A percentile compares a stretch with the other conserved stretches of the same genome.
Conservation (phyloP, 2,888 invertebrate genomes). For the Trichopoda pennipes region DNA sequence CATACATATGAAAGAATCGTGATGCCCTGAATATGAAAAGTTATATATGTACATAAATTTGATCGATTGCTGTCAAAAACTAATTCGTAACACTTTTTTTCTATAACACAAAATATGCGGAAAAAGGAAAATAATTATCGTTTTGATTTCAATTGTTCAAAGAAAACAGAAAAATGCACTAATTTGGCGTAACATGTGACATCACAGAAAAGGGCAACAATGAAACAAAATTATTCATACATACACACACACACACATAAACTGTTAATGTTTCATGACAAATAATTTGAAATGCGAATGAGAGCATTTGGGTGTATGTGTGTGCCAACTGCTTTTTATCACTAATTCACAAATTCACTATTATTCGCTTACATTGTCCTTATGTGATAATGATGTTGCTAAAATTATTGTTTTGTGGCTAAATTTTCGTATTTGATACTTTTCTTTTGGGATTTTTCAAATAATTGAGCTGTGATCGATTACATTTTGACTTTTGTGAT, state of each 20-base stretch:
- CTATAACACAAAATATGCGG: background rate
- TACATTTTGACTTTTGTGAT: constrained; percentile 76
- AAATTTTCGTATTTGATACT: background rate
- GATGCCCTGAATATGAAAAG: constrained; percentile 22
- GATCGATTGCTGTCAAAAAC: constrained; percentile 69
- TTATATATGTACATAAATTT: constrained; percentile 39
- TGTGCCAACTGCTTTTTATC: constrained; percentile 36
- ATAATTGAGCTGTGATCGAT: constrained; percentile 79
- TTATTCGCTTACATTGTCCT: too few species aligned
- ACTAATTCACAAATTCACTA: constrained; percentile 25
- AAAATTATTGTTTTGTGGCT: constrained; percentile 32
- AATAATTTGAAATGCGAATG: background rate
- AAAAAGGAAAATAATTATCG: constrained; percentile 54
- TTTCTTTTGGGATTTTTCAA: constrained; percentile 5
- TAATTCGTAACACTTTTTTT: constrained; percentile 63
- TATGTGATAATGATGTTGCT: constrained; percentile 56
- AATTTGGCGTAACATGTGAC: constrained; percentile 76
- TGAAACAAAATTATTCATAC: constrained; percentile 49
- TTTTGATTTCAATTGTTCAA: constrained; percentile 31
- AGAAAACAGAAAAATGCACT: constrained; percentile 73
- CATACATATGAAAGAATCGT: constrained; percentile 27
- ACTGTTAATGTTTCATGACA: constrained; percentile 2
- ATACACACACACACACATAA: constrained; percentile 6
- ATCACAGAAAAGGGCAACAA: constrained; percentile 59
- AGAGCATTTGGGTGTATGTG: background rate